Evolutionary conservation across 2,888 invertebrate species (phyloP).

Genomic region (Tetragonisca angustula): DNA sequence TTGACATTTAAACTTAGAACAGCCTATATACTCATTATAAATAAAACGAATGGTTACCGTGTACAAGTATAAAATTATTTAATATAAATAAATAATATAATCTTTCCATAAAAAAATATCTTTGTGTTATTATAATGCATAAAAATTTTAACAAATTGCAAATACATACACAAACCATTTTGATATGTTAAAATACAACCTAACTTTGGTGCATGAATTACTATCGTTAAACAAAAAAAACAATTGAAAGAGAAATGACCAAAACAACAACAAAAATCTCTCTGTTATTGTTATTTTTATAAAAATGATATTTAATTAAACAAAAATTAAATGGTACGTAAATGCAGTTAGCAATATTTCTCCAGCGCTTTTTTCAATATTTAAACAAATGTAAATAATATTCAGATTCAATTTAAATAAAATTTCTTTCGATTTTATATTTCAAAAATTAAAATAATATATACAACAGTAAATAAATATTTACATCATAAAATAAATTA

Average conservation of each 20-base stretch:
- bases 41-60: constrained; percentile 22
- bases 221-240: background rate
- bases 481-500: background rate
- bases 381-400: constrained; percentile 4
- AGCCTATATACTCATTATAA: background rate
- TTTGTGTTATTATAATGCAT: constrained; percentile 11
- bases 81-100: constrained; percentile 31
- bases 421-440: constrained; percentile 10
- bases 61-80: background rate
- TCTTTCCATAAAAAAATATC: constrained; percentile 24
- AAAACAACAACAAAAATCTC: constrained; percentile 12
- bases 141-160: constrained; percentile 36
- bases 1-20: too few relatives aligned
- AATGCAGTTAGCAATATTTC: constrained; percentile 28
- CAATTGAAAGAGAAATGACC: constrained; percentile 13
- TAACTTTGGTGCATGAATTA: background rate
- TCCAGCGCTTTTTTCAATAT: background rate
- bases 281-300: background rate
- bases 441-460: background rate
- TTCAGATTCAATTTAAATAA: background rate
- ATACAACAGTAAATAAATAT: background rate
- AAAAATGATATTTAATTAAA: constrained; percentile 8
- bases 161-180: constrained; percentile 47
- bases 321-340: background rate
- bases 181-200: constrained; percentile 28